Conservation (phyloP, 2,113 vertebrate species). For the Natator depressus region DNA sequence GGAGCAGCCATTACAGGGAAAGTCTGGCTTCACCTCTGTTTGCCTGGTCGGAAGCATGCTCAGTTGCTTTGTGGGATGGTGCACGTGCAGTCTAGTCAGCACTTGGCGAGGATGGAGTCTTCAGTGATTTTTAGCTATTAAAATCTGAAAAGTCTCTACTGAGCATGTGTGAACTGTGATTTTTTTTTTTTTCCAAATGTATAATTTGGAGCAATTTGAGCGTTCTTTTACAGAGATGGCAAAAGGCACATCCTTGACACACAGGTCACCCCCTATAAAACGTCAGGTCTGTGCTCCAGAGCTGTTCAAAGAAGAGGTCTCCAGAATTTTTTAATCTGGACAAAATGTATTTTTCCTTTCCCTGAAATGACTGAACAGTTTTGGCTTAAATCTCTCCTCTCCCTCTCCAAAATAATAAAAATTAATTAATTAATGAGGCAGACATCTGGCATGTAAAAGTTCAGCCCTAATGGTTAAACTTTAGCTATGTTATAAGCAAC, state of each 20-base stretch:
- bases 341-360: background rate
- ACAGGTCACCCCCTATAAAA: background rate
- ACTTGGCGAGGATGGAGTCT: background rate
- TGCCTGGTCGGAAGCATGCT: background rate
- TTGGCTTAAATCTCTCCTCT: background rate
- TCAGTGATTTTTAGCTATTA: background rate
- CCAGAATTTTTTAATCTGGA: background rate
- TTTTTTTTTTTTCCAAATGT: background rate
- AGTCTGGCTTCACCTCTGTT: background rate
- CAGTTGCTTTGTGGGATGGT: background rate
- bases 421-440: background rate
- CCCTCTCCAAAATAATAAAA: background rate
- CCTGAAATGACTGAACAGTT: background rate
- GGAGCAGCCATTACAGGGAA: background rate
- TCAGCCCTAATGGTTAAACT: background rate
- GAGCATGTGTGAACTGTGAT: background rate
- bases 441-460: background rate
- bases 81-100: background rate
- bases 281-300: background rate
- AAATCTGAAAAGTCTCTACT: background rate
- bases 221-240: background rate
- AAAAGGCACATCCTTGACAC: background rate
- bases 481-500: background rate
- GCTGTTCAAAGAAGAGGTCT: background rate
- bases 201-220: background rate